Conservation (phyloP, 1,140 invertebrate species). For the Drosophila pseudoananassae region DNA sequence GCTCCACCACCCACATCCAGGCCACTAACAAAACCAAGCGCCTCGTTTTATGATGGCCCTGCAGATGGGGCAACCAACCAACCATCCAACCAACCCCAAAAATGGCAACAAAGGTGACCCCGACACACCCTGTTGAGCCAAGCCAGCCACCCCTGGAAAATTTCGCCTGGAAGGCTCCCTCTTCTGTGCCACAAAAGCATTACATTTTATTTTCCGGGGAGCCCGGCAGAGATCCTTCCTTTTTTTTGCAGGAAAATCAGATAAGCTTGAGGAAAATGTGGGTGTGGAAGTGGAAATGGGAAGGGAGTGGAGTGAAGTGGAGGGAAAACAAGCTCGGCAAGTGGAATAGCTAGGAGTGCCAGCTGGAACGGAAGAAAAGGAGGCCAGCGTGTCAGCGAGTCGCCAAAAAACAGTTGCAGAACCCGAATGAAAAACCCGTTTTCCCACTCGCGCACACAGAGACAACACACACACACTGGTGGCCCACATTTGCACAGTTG, state of each 20-base stretch:
- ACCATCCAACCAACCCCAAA: constrained; percentile 27
- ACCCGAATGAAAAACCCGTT: constrained; percentile 71
- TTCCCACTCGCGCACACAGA: constrained; percentile 26
- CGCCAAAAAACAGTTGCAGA: constrained; percentile 47
- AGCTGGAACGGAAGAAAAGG: constrained; percentile 53
- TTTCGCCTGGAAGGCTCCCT: constrained; percentile 24
- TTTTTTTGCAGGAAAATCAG: constrained; percentile 19
- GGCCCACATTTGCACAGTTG: constrained; percentile 57
- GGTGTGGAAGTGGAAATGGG: background rate
- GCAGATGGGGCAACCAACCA: background rate
- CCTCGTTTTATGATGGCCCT: constrained; percentile 28
- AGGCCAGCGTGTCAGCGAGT: constrained; percentile 74
- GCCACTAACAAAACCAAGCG: background rate
- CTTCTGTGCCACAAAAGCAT: constrained; percentile 2
- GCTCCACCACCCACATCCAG: background rate
- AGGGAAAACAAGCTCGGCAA: constrained; percentile 22
- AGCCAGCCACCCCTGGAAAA: constrained; percentile 30
- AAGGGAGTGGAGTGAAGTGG: background rate
- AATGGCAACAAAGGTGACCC: constrained; percentile 47
- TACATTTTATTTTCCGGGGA: constrained; percentile 30
- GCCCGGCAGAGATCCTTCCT: constrained; percentile 19
- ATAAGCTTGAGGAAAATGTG: background rate
- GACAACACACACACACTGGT: constrained; percentile 38
- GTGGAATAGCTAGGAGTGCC: constrained; percentile 55
- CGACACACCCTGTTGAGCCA: constrained; percentile 42